Evolutionary conservation across 2,888 invertebrate species (phyloP).

Genomic region (Matsumyia berberina): DNA sequence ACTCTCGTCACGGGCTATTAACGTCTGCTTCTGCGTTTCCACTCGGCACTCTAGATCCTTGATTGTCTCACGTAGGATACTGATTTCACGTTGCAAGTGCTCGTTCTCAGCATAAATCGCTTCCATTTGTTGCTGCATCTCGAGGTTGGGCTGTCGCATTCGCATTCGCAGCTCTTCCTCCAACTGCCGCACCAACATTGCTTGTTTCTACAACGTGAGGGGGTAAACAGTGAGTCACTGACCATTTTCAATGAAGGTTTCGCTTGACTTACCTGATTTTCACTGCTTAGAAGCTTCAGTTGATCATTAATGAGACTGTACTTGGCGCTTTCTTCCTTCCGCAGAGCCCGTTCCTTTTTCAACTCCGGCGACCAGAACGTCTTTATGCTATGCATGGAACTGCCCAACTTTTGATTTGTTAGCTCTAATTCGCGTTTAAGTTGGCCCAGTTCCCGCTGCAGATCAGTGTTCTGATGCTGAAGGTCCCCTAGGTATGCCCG

Average conservation of each 20-base stretch:
- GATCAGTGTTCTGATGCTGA: constrained; percentile 96
- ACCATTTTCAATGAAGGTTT: too few species aligned
- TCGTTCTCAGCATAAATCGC: constrained; percentile 96
- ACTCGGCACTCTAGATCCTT: constrained; percentile 98
- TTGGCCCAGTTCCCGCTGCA: constrained; percentile 95
- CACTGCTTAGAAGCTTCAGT: constrained; percentile 96
- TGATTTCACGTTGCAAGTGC: constrained; percentile 96
- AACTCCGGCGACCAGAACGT: constrained; percentile 99
- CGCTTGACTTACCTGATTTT: constrained; percentile 93
- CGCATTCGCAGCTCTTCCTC: constrained; percentile 96
- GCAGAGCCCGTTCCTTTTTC: constrained; percentile 97
- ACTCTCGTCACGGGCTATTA: constrained; percentile 98
- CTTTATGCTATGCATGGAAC: constrained; percentile 99
- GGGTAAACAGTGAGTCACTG: too few species aligned
- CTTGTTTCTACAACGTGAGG: constrained; percentile 96
- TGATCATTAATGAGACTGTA: constrained; percentile 98
- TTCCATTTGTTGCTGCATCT: constrained; percentile 96
- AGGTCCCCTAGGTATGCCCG: constrained; percentile 92
- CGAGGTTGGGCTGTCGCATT: constrained; percentile 95
- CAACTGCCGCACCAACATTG: constrained; percentile 95
- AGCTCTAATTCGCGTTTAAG: constrained; percentile 97
- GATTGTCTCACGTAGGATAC: constrained; percentile 96
- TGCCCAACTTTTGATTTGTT: constrained; percentile 98
- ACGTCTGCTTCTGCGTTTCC: constrained; percentile 98
- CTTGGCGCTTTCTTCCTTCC: constrained; percentile 99